A percentile compares a stretch with the other conserved stretches of the same genome.
Conservation (phyloP, 2,888 invertebrate species). For the Atethmia centrago region DNA sequence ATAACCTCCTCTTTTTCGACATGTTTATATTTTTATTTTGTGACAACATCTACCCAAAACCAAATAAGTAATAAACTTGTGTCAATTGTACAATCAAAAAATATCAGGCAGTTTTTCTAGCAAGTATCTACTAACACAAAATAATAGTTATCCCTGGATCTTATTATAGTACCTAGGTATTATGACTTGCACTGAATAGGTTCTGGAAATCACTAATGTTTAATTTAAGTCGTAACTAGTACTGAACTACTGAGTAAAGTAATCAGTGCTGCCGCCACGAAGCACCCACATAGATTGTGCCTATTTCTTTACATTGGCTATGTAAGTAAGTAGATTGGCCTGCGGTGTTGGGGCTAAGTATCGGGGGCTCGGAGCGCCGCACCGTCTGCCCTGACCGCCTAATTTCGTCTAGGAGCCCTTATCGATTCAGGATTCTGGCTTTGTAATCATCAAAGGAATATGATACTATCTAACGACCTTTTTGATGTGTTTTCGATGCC, state of each 20-base stretch:
- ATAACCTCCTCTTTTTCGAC: too few species aligned
- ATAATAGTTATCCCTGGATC: background rate
- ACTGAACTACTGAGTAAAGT: constrained; percentile 36
- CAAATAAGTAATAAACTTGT: background rate
- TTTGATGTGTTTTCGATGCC: background rate
- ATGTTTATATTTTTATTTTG: background rate
- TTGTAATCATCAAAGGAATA: constrained; percentile 42
- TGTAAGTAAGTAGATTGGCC: constrained; percentile 51
- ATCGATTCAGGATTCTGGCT: constrained; percentile 53
- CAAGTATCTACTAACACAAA: too few species aligned
- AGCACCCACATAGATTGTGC: constrained; percentile 26
- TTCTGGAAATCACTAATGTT: constrained; percentile 23
- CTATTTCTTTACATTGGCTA: constrained; percentile 37
- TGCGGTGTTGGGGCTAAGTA: constrained; percentile 53
- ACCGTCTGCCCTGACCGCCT: constrained; percentile 55
- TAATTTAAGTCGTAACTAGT: constrained; percentile 32
- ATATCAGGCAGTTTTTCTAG: background rate
- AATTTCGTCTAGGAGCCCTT: constrained; percentile 53
- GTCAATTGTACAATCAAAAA: background rate
- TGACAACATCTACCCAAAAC: background rate
- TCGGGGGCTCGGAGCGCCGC: constrained; percentile 57
- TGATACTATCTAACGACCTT: background rate
- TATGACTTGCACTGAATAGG: background rate
- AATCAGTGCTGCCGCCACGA: constrained; percentile 29
- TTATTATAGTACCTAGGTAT: background rate